Percentiles rank a stretch among this genome's conserved stretches.
Conservation (phyloP, 2,797 vertebrate genomes). For the Parotocinclus haroldoi region DNA sequence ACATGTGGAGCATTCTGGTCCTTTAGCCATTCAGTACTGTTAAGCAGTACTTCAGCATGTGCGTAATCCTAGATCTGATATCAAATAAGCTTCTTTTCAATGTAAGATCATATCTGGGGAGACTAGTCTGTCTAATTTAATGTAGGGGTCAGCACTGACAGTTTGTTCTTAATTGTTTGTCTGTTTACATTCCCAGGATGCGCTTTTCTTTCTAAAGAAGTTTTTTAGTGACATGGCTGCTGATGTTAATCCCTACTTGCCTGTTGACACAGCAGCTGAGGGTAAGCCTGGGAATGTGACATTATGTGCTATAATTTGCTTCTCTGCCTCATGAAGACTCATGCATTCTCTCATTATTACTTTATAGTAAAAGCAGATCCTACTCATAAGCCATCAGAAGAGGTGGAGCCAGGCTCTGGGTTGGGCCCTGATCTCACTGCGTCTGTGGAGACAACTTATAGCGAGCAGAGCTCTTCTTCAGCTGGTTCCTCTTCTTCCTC, state of each 20-base stretch:
- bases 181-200: slow-evolving; percentile 70
- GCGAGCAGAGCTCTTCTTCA: slow-evolving; percentile 74
- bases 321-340: not conserved
- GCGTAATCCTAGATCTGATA: no score
- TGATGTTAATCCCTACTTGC: slow-evolving; percentile 78
- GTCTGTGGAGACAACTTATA: slow-evolving; percentile 73
- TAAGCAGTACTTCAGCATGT: no score
- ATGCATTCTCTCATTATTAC: not conserved
- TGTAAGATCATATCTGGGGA: no score
- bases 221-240: slow-evolving; percentile 84
- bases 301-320: not conserved
- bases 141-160: not conserved
- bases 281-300: slow-evolving; percentile 59
- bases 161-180: not conserved
- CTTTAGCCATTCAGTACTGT: no score
- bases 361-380: slow-evolving; percentile 68
- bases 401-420: slow-evolving; percentile 56
- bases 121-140: not conserved
- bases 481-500: slow-evolving; percentile 73
- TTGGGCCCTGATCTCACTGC: slow-evolving; percentile 66
- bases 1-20: no score
- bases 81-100: no score
- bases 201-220: slow-evolving; percentile 89
- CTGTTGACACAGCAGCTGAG: slow-evolving; percentile 74
- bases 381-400: slow-evolving; percentile 59